Conservation (phyloP, 2,113 vertebrate genomes). For the Willisornis vidua region DNA sequence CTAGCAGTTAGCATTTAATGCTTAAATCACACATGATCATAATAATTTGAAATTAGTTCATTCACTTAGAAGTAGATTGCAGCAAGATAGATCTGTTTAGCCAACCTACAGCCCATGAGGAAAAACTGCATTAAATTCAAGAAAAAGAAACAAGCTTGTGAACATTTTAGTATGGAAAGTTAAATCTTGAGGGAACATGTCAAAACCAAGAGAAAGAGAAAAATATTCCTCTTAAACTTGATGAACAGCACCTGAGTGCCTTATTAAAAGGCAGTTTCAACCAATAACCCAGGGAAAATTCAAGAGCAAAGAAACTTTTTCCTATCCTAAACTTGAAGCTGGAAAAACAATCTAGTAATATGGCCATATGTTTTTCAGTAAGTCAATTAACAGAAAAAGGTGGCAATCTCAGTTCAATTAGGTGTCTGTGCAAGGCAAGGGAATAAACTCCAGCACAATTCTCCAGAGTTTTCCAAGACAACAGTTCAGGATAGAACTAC, state of each 20-base stretch:
- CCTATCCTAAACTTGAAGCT: neutral
- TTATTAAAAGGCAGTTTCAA: neutral
- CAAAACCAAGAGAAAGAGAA: neutral
- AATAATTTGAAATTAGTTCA: neutral
- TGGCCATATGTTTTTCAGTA: neutral
- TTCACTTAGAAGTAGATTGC: neutral
- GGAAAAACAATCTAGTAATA: neutral
- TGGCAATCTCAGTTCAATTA: neutral
- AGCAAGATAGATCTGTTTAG: neutral
- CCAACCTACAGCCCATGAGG: neutral
- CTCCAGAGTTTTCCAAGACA: neutral
- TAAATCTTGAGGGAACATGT: neutral
- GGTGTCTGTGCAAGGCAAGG: neutral
- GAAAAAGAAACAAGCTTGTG: neutral
- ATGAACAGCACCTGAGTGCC: neutral
- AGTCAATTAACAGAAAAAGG: neutral
- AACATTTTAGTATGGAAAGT: neutral
- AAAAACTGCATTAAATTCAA: neutral
- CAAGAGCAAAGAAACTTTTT: neutral
- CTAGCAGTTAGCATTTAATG: neutral
- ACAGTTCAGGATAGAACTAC: neutral
- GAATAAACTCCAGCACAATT: neutral
- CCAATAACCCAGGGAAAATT: neutral
- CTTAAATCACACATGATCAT: neutral
- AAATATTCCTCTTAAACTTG: neutral